These are phyloP conservation scores for Lepidocyrtinus sp. DNA, from an alignment of 2,888 invertebrate genomes.

Conservation along the genomic window DNA sequence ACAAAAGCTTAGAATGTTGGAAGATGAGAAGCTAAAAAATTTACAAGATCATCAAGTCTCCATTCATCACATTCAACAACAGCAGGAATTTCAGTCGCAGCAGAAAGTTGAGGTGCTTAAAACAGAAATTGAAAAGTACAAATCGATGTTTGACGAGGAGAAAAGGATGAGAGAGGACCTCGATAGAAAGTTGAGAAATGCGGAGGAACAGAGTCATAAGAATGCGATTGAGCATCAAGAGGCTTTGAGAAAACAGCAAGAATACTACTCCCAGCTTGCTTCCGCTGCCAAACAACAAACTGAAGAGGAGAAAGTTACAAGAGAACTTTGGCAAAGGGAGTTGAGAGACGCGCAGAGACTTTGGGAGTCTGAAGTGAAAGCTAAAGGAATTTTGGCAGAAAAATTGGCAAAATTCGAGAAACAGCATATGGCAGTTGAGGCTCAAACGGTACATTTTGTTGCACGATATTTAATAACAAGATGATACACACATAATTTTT, in stretches of 20 bases:
- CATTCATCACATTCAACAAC: neutral
- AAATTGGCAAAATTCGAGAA: slow-evolving; percentile 57
- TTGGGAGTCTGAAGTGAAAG: slow-evolving; percentile 58
- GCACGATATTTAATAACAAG: neutral
- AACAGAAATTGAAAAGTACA: slow-evolving; percentile 47
- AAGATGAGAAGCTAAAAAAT: slow-evolving; percentile 14
- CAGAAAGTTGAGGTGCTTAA: slow-evolving; percentile 53
- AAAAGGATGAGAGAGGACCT: slow-evolving; percentile 37
- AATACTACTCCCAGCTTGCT: slow-evolving; percentile 11
- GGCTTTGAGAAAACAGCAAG: slow-evolving; percentile 12
- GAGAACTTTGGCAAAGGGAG: slow-evolving; percentile 46
- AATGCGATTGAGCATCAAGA: neutral
- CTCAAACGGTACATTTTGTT: neutral
- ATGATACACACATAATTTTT: too few relatives aligned
- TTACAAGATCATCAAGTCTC: slow-evolving; percentile 2
- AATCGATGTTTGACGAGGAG: slow-evolving; percentile 55
- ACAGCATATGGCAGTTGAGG: slow-evolving; percentile 1
- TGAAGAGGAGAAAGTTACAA: slow-evolving; percentile 40
- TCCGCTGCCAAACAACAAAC: slow-evolving; percentile 21
- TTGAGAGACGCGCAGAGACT: slow-evolving; percentile 40
- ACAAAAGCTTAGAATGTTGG: neutral
- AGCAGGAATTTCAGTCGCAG: neutral
- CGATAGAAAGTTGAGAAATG: slow-evolving; percentile 34
- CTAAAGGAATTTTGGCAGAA: slow-evolving; percentile 52
- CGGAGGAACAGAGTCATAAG: slow-evolving; percentile 32